Evolutionary conservation across 1,140 invertebrate genomes (phyloP).

Genomic region (Cardiocondyla obscurior): DNA sequence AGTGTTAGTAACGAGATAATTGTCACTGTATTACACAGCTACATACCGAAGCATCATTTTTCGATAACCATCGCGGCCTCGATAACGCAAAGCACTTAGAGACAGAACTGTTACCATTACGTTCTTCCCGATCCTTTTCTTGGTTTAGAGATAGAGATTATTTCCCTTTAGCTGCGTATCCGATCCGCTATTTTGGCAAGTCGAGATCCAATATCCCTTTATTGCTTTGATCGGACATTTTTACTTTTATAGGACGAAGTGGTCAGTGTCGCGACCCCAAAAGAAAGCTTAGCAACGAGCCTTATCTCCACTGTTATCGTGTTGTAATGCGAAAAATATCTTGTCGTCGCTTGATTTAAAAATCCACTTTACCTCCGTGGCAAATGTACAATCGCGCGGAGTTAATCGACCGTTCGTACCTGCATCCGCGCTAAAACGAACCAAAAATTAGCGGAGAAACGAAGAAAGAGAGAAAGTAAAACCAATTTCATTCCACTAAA

Average conservation of each 20-base stretch:
- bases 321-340: neutral
- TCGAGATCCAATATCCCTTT: neutral
- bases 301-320: neutral
- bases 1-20: neutral
- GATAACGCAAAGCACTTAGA: constrained; percentile 39
- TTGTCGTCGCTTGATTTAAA: constrained; percentile 6
- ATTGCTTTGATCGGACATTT: constrained; percentile 42
- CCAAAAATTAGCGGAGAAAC: neutral
- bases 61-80: constrained; percentile 2
- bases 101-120: neutral
- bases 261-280: constrained; percentile 17
- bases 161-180: neutral
- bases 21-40: neutral
- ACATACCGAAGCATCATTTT: neutral
- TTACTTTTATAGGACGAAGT: constrained; percentile 42
- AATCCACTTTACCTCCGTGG: constrained; percentile 9
- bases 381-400: neutral
- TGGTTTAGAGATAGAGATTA: constrained; percentile 17
- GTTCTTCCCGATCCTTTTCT: neutral
- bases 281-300: neutral
- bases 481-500: constrained; percentile 54
- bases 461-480: constrained; percentile 37
- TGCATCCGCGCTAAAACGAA: constrained; percentile 8
- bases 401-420: constrained; percentile 22
- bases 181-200: neutral